Evolutionary conservation across 2,888 invertebrate genomes (phyloP).

Genomic region (Cryptus viduatorius): DNA sequence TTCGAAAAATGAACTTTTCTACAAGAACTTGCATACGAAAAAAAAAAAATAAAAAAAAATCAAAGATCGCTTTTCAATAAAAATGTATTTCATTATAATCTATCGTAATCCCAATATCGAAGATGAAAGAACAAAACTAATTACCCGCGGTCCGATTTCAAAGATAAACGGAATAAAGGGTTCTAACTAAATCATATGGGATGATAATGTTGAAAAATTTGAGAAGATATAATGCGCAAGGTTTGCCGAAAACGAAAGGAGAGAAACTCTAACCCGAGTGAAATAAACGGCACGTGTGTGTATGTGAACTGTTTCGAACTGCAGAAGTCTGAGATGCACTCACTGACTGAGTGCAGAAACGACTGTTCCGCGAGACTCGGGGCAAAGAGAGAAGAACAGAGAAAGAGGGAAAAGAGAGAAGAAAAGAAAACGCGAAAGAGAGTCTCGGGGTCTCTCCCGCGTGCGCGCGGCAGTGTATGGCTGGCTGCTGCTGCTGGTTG

Average conservation of each 20-base stretch:
- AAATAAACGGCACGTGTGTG: constrained; percentile 27
- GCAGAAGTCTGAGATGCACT: constrained; percentile 44
- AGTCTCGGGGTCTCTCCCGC: constrained; percentile 45
- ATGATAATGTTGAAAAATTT: constrained; percentile 33
- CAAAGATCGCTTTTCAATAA: neutral
- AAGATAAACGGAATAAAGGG: neutral
- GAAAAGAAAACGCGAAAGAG: constrained; percentile 59
- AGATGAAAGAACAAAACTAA: neutral
- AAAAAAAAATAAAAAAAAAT: neutral
- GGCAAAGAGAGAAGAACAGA: constrained; percentile 34
- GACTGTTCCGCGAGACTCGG: constrained; percentile 50
- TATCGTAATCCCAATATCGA: neutral
- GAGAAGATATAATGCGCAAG: constrained; percentile 7
- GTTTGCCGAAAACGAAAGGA: constrained; percentile 58
- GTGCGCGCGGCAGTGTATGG: constrained; percentile 54
- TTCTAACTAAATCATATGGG: neutral
- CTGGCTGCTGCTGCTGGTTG: constrained; percentile 58
- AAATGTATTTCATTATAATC: neutral
- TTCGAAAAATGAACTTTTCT: neutral
- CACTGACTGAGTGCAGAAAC: constrained; percentile 58
- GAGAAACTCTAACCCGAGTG: constrained; percentile 64
- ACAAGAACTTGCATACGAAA: neutral
- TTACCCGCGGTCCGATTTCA: neutral
- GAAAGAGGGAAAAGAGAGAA: constrained; percentile 56
- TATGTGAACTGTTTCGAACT: constrained; percentile 19